A percentile compares a stretch with the other conserved stretches of the same genome.
Conservation (phyloP, 2,797 vertebrate genomes). For the Alosa sapidissima region DNA sequence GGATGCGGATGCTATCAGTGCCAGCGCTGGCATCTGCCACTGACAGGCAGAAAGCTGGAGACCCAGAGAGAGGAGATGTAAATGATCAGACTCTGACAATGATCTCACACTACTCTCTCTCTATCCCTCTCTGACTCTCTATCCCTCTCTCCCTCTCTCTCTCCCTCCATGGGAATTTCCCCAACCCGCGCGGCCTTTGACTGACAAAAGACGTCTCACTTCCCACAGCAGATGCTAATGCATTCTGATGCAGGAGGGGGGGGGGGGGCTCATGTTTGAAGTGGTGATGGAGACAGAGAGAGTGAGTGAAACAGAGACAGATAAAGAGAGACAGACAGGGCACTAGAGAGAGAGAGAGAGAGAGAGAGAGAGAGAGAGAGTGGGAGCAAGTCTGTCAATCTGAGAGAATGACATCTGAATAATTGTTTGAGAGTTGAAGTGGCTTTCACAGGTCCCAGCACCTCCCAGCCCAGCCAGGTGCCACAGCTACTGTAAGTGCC, state of each 20-base stretch:
- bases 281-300: constrained; percentile 21
- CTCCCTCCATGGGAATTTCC: constrained; percentile 28
- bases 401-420: constrained; percentile 14
- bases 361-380: background rate
- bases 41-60: constrained; percentile 36
- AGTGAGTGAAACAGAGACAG: background rate
- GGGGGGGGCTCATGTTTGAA: constrained; percentile 25
- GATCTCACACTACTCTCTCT: constrained; percentile 10
- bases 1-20: background rate
- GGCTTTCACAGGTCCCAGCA: background rate
- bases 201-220: constrained; percentile 38
- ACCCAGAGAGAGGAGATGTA: constrained; percentile 38
- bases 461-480: background rate
- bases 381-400: background rate
- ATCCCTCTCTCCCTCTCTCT: background rate
- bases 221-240: constrained; percentile 25
- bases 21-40: constrained; percentile 40
- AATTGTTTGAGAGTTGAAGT: constrained; percentile 4
- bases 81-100: constrained; percentile 37
- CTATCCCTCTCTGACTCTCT: background rate
- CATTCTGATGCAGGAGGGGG: background rate
- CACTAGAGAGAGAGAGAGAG: background rate
- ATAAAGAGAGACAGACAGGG: background rate
- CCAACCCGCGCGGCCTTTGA: constrained; percentile 17
- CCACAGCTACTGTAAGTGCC: background rate